Evolutionary conservation across 2,797 vertebrate species (phyloP).

Genomic region (Phaenicophaeus curvirostris): DNA sequence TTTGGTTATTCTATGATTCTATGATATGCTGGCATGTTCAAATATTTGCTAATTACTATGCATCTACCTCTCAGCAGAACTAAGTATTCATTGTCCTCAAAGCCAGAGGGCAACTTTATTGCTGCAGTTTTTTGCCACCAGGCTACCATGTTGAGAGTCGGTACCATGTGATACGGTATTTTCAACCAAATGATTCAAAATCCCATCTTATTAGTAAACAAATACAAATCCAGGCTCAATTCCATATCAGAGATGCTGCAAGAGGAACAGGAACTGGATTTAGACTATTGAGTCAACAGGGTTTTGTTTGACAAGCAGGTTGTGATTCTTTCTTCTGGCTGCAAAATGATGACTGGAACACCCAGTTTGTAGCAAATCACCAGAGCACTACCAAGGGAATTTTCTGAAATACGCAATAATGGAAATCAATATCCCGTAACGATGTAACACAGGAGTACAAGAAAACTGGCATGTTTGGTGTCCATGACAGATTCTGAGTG

Average conservation of each 20-base stretch:
- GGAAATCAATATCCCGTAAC: conserved; percentile 52
- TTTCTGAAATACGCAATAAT: conserved; percentile 24
- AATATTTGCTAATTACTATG: background rate
- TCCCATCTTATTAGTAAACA: background rate
- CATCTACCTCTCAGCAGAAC: background rate
- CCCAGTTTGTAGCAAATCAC: background rate
- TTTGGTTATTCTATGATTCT: too few relatives aligned
- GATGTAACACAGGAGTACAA: background rate
- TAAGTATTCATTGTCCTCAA: background rate
- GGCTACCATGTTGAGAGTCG: background rate
- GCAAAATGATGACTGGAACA: background rate
- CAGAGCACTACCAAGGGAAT: background rate
- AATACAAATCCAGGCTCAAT: background rate
- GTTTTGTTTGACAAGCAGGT: background rate
- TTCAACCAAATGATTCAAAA: background rate
- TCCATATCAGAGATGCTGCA: background rate
- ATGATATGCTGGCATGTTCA: background rate
- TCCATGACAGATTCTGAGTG: background rate
- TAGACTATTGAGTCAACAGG: background rate
- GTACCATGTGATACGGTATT: background rate
- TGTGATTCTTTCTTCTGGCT: background rate
- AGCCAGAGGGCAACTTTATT: background rate
- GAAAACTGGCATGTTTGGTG: background rate
- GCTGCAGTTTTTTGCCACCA: background rate
- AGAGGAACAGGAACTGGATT: background rate